Evolutionary conservation across 2,888 invertebrate genomes (phyloP), one percentile per base, ranked within the genome.

Genomic region (Chymomyza procnemis): DNA sequence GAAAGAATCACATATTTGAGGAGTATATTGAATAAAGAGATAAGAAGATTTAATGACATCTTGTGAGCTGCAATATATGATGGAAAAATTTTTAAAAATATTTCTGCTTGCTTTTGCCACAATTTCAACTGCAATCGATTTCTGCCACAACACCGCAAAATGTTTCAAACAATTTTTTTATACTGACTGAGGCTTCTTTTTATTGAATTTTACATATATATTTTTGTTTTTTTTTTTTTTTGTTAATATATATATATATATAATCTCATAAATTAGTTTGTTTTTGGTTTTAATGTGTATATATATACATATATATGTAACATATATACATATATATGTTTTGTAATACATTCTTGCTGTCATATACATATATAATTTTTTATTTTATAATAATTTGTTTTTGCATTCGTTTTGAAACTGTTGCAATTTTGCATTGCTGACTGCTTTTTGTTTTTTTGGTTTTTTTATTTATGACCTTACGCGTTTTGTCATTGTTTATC

Each of bases 151-250:
- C 14, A 47, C 26, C 26, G 26, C 3, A 4, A 0, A 26, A 26
- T 26, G 6, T 6, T 8, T 19, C 6, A 2, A 3, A 52, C 2
- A 54, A 75, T 79, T 75, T 85, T 87, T 89, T 89, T 89, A 91
- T 91, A 91, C 91, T 91, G 90, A 91, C 90, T 91, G 91, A 91
- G 91, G 91, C 91, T 90, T 90, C 90, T 85, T 89, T 90, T 89
- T 87, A 77, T 87, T 84, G 77, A 81, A 82, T 85, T 85, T 85
- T 79, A 87, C 75, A 76, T 85, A 83, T 79, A 79, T n/a, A n/a
- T n/a, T n/a, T n/a, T n/a, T n/a, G 68, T 63, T 64, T 60, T 69
- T 57, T 57, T 34, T 69, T 63, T 64, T 60, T 69, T 57, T 57
- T 34, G 41, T 62, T 63, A 26, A 60, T 59, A 52, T 62, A 62